Conservation (phyloP, 2,113 vertebrate genomes). For the Accipiter cooperii region DNA sequence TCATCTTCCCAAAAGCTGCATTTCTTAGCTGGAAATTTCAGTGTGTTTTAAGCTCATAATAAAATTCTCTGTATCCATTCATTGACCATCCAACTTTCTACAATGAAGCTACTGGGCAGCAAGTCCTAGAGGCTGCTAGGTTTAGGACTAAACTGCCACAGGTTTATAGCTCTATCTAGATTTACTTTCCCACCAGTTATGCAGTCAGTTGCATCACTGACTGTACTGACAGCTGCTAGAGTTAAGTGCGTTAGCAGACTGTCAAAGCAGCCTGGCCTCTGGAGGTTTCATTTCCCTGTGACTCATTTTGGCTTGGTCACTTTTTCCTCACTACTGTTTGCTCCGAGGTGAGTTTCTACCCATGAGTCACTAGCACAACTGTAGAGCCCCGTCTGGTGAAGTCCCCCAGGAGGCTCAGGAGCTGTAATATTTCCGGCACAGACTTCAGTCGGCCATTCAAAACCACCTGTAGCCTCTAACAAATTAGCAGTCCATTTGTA, state of each 20-base stretch:
- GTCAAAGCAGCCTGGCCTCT: not conserved
- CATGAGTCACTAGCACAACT: not conserved
- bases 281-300: not conserved
- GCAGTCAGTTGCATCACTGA: not conserved
- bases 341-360: not conserved
- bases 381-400: not conserved
- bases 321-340: not conserved
- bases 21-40: not conserved
- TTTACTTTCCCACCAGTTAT: not conserved
- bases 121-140: not conserved
- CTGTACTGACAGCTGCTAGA: not conserved
- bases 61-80: not conserved
- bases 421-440: not conserved
- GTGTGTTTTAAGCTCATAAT: not conserved
- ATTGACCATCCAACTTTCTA: not conserved
- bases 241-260: not conserved
- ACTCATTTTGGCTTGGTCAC: constrained; percentile 1
- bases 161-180: not conserved
- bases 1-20: not conserved
- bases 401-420: not conserved
- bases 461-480: not conserved
- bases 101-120: not conserved
- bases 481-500: not conserved
- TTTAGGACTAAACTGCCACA: not conserved
- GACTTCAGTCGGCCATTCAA: not conserved